Base-by-base conservation (phyloP, 2,113 vertebrate species). In the Ia io region DNA sequence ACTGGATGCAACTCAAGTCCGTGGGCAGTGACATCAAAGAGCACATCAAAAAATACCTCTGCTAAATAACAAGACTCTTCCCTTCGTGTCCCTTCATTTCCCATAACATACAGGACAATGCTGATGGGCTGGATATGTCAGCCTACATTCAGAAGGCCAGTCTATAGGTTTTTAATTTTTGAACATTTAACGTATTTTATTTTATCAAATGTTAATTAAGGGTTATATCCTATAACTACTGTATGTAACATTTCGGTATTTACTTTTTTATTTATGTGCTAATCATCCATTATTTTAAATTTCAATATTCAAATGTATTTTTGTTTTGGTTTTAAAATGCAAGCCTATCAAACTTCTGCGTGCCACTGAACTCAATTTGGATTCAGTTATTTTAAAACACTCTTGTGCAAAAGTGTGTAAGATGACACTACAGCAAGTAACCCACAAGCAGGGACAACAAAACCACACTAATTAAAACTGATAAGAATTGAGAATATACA, bases 1-100 rank as follows among this genome's bases (percentile, higher is more conserved):
- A 95, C 25, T 91, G 87, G 77, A 88, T 95, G 88, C 91, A 96
- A 85, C 87, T 87, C 2, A 85, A 10, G 79, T 71, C 40, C 37
- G 18, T 94, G 86, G 65, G 53, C 30, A 87, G 73, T 1, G 49
- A 17, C 3, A 1, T 16, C 74, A 89, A 88, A 95, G 7, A 69
- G 28, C 42, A 47, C 79, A 82, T 63, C 67, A 82, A 79, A 91
- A 96, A 83, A 83, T 16, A 2, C n/a, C 70, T 95, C 23, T 63
- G 88, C 0, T 83, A 73, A 67, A n/a, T 16, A 88, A 79, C 20
- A 5, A 83, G 61, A 69, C 71, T 40, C 4, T 94, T 2, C 0
- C 1, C 30, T 84, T 74, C 47, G 6, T 47, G 44, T 86, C 63
- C 8, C 35, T 63, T 42, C 28, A 28, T 47, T 88, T 90, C 40